Evolutionary conservation across 2,113 vertebrate genomes (phyloP).

Genomic region (Ibidorhyncha struthersii): DNA sequence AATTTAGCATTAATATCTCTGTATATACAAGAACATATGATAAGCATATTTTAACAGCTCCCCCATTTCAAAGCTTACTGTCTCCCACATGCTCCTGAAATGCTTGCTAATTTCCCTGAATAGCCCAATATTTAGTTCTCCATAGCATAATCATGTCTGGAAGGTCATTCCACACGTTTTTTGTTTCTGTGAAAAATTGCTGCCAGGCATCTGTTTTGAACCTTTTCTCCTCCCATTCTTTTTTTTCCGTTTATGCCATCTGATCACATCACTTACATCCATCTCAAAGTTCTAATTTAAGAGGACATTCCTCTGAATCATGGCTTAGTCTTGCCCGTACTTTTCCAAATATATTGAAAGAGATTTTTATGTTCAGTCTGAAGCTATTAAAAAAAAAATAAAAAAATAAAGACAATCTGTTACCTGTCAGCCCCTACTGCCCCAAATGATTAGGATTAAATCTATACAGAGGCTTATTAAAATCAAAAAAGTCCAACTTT

Average conservation of each 20-base stretch:
- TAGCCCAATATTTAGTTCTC: neutral
- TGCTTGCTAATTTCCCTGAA: neutral
- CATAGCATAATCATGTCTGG: neutral
- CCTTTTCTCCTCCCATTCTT: neutral
- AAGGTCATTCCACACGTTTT: constrained; percentile 32
- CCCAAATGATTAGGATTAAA: neutral
- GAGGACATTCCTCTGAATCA: constrained; percentile 54
- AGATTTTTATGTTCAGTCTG: neutral
- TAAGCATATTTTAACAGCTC: neutral
- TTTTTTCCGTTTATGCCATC: constrained; percentile 48
- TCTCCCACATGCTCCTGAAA: neutral
- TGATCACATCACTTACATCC: constrained; percentile 56
- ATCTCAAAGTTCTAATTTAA: constrained; percentile 55
- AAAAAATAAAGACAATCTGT: neutral
- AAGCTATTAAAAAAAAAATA: neutral
- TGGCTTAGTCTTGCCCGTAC: neutral
- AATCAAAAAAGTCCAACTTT: neutral
- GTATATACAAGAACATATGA: neutral
- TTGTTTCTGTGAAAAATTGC: constrained; percentile 33
- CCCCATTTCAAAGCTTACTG: neutral
- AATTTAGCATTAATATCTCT: neutral
- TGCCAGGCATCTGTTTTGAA: constrained; percentile 55
- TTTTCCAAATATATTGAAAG: neutral
- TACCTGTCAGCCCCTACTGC: neutral
- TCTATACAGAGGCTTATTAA: neutral